Percentiles rank a stretch among this genome's conserved stretches.
phyloP scores from a whole-genome alignment of 2,888 invertebrate genomes.

The Lapara coniferarum region DNA sequence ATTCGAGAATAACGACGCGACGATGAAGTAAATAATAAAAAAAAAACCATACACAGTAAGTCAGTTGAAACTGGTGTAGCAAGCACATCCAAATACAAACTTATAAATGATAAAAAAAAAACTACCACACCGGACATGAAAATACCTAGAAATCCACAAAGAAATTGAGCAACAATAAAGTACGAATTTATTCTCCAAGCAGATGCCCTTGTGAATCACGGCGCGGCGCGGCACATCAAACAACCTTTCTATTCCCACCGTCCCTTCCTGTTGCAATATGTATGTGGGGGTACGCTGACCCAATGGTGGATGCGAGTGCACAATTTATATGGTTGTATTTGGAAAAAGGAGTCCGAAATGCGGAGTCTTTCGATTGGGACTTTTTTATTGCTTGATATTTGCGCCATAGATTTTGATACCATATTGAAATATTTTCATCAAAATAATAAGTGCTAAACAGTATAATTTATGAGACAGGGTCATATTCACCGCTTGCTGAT shows the following conservation, averaged over 20 bases:
- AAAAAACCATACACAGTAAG: no score
- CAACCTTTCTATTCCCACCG: not conserved
- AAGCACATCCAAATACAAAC: not conserved
- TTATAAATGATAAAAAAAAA: not conserved
- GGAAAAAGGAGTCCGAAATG: no score
- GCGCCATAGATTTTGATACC: no score
- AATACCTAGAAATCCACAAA: not conserved
- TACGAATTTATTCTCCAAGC: slow-evolving; percentile 1
- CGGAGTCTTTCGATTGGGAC: no score
- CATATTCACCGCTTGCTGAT: no score
- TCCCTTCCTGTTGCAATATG: not conserved
- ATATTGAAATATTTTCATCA: no score
- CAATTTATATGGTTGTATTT: not conserved
- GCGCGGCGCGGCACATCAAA: not conserved
- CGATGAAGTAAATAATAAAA: no score
- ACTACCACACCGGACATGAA: not conserved
- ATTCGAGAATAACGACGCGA: not conserved
- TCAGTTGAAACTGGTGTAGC: no score
- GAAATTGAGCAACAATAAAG: slow-evolving; percentile 13
- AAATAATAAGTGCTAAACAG: no score
- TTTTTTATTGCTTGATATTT: no score
- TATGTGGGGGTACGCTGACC: not conserved
- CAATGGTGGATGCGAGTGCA: not conserved
- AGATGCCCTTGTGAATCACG: not conserved
- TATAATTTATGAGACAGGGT: no score